A percentile compares a stretch with the other conserved stretches of the same genome.
Evolutionary conservation across 1,140 invertebrate genomes (phyloP).

Genomic region (Lycorma delicatula): DNA sequence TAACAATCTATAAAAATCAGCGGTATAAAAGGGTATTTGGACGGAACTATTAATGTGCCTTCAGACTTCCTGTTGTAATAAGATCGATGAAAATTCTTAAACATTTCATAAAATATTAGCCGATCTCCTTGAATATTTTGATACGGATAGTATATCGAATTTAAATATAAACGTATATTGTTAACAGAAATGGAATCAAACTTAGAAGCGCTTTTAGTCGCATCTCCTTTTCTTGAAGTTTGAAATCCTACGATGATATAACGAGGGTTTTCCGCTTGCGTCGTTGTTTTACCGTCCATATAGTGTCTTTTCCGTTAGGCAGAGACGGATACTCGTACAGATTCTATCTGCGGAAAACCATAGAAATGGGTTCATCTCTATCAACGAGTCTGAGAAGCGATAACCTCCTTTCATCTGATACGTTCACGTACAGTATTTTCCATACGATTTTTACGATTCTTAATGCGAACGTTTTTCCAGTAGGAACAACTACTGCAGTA

Average conservation of each 20-base stretch:
- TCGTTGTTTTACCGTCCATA: neutral
- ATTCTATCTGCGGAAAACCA: neutral
- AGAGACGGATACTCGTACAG: neutral
- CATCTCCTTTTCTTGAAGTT: neutral
- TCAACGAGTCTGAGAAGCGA: neutral
- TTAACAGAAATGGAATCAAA: neutral
- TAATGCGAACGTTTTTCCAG: neutral
- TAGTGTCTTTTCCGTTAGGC: neutral
- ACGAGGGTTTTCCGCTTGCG: neutral
- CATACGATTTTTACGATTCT: neutral
- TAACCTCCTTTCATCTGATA: neutral
- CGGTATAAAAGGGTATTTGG: neutral
- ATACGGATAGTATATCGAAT: conserved; percentile 1
- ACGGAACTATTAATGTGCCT: neutral
- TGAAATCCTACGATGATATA: neutral
- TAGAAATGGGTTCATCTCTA: neutral
- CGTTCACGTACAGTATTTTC: neutral
- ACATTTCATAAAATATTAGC: neutral
- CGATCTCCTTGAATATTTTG: neutral
- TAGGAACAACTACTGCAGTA: neutral
- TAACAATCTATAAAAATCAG: neutral
- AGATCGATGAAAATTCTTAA: neutral
- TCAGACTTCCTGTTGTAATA: neutral
- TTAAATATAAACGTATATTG: neutral
- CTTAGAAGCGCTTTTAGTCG: neutral